Evolutionary conservation across 2,888 invertebrate species (phyloP).

Genomic region (Andricus curvator): DNA sequence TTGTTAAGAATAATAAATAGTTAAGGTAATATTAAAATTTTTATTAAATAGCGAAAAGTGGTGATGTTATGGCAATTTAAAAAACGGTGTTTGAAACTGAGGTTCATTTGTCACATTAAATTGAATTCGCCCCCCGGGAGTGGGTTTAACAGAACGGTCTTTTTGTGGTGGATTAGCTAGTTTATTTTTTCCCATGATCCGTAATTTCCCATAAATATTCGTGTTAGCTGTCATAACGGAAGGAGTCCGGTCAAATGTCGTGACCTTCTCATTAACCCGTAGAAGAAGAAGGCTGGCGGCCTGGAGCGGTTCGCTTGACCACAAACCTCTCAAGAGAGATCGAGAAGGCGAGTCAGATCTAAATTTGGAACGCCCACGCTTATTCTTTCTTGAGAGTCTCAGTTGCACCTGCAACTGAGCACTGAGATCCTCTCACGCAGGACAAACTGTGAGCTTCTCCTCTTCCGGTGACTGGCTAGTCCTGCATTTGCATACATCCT

Average conservation of each 20-base stretch:
- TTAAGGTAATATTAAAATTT: no score
- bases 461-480: constrained; percentile 37
- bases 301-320: constrained; percentile 68
- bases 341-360: constrained; percentile 64
- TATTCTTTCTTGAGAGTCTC: constrained; percentile 57
- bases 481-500: neutral
- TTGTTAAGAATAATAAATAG: no score
- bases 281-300: constrained; percentile 48
- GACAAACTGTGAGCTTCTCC: constrained; percentile 32
- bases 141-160: neutral
- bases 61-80: neutral
- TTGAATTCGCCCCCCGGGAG: neutral
- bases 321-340: constrained; percentile 67
- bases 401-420: constrained; percentile 71
- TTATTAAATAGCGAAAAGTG: no score
- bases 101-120: neutral
- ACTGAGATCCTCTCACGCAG: constrained; percentile 46
- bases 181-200: constrained; percentile 67
- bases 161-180: neutral
- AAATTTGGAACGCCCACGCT: constrained; percentile 73
- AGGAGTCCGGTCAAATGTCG: constrained; percentile 72
- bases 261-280: constrained; percentile 73
- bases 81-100: neutral
- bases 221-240: constrained; percentile 72
- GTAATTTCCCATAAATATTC: constrained; percentile 72